These are phyloP conservation scores for Tetropium fuscum DNA, from an alignment of 2,888 invertebrate genomes.

Conservation along the genomic window DNA sequence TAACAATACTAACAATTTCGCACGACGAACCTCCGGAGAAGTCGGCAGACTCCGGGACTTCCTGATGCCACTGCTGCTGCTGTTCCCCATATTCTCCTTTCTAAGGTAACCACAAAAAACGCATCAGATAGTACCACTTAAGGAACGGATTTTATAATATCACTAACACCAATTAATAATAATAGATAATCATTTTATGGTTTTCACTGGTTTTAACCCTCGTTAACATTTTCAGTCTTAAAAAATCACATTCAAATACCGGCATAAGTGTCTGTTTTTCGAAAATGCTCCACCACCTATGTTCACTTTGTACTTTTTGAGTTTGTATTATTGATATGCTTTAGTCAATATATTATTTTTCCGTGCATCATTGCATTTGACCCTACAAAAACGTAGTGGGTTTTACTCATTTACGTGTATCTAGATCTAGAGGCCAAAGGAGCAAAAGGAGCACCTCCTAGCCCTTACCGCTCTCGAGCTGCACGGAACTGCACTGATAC, in stretches of 20 bases:
- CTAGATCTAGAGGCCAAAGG: neutral
- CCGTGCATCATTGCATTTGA: no score
- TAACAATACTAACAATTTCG: conserved; percentile 47
- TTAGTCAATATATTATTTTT: no score
- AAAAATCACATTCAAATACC: no score
- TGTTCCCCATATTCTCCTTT: conserved; percentile 59
- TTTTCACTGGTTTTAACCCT: neutral
- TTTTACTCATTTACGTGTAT: no score
- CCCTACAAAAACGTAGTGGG: no score
- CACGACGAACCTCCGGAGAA: conserved; percentile 69
- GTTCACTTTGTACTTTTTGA: no score
- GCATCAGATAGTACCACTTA: no score
- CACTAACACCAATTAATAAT: neutral
- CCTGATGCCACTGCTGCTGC: conserved; percentile 52
- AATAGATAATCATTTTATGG: neutral
- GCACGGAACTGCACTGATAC: conserved; percentile 41
- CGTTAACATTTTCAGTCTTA: no score
- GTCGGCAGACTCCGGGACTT: conserved; percentile 82
- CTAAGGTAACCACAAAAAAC: neutral
- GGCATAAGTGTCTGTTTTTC: no score
- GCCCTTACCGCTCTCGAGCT: conserved; percentile 30
- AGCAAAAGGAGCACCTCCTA: neutral
- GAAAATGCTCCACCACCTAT: no score
- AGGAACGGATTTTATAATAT: no score
- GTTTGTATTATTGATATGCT: no score